Evolutionary conservation across 2,888 invertebrate genomes (phyloP), one percentile per base, ranked within the genome.

Genomic region (Xylota sylvarum): DNA sequence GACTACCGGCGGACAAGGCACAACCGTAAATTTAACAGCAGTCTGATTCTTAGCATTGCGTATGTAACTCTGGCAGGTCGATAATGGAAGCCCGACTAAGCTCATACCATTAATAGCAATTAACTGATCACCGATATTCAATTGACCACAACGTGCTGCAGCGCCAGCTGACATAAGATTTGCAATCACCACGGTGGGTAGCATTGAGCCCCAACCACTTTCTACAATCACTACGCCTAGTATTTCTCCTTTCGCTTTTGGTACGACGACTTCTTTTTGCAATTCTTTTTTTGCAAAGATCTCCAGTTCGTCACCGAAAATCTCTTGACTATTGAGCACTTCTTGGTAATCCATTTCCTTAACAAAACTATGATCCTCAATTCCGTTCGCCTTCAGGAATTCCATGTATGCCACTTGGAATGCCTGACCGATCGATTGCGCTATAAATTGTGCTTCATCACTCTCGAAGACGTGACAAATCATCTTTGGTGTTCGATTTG

Each of bases 351-450:
- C 99, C 97, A 99, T 99, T 93, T 99, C 99, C 91, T 99, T 98
- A 62, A 99, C 98, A 92, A 99, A 98, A 92, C 98, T 98, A 91
- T 99, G 98, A 93, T 99, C 99, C 92, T 99, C 99, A 90, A 99
- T 99, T 67, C 99, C 99, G 92, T 99, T 99, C 17, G 99, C 99
- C 92, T 99, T 99, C 69, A 99, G 95, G 93, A 99, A 99, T 93
- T 99, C 99, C 97, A 99, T 98, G 93, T 99, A 99, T 58, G 99
- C 99, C 70, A 99, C 99, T 94, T 98, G 99, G 94, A 99, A 99
- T 17, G 99, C 99, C 93, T 99, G 99, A 2, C 99, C 99, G 90
- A 99, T 99, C 27, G 98, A 99, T 94, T 99, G 99, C 77, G 99
- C 99, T 92, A 99, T 99, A 92, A 99, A 98, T 93, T 99, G 99